Conservation (phyloP, 2,888 invertebrate genomes). For the Pachliopta kotzebuea region DNA sequence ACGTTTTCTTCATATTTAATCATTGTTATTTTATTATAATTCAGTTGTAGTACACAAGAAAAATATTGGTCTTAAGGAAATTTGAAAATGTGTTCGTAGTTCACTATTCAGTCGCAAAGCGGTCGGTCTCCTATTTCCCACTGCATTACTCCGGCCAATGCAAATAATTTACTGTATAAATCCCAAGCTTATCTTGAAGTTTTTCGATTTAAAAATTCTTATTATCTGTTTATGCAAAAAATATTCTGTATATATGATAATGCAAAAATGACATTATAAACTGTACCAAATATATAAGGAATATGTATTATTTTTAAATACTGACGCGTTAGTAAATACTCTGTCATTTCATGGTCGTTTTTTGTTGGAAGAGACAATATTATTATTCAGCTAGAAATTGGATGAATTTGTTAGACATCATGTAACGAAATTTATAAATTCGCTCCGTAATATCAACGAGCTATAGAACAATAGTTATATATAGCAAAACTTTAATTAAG, state of each 20-base stretch:
- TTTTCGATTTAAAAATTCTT: slow-evolving; percentile 24
- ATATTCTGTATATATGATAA: slow-evolving; percentile 14
- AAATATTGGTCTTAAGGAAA: not conserved
- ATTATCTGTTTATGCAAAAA: slow-evolving; percentile 20
- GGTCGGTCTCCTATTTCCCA: slow-evolving; percentile 10
- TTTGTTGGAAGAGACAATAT: not conserved
- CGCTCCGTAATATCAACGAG: not conserved
- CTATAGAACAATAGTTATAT: not conserved
- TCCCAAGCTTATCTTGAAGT: slow-evolving; percentile 22
- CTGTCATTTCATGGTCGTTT: not conserved
- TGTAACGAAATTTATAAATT: too few species aligned
- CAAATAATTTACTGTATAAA: slow-evolving; percentile 19
- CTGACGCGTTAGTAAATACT: not conserved
- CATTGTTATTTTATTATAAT: too few species aligned
- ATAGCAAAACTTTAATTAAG: not conserved
- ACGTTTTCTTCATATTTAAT: too few species aligned
- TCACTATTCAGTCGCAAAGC: slow-evolving; percentile 12
- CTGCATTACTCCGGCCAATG: slow-evolving; percentile 18
- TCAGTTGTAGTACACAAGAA: not conserved
- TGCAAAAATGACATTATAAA: not conserved
- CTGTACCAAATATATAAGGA: not conserved
- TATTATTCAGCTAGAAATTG: too few species aligned
- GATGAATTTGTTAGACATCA: too few species aligned
- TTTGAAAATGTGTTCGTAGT: not conserved
- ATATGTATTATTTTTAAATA: not conserved